Evolutionary conservation across 1,140 invertebrate species (phyloP), one percentile per base, ranked within the genome.

Genomic region (Maconellicoccus hirsutus): DNA sequence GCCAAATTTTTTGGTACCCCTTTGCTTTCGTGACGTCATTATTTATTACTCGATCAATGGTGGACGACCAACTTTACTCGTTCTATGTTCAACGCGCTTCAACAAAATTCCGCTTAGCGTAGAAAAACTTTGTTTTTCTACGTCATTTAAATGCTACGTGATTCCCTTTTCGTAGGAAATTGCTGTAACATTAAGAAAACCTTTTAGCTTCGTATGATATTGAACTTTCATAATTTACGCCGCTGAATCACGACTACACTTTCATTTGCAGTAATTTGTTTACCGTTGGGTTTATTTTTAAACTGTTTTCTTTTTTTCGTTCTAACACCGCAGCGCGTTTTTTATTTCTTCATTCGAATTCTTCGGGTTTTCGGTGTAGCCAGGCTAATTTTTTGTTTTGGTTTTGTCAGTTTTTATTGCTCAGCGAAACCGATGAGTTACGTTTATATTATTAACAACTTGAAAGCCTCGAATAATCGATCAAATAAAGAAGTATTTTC

Each of bases 21-120:
- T 19, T 23, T 66, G 7, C 19, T 8, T 19, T 16, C 61, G 61
- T 66, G 61, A 66, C 61, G 61, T 66, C 61, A 66, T 66, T 66
- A 66, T 66, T 66, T 66, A 19, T 66, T 66, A 16, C 19, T 8
- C 10, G 61, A 66, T 66, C 61, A 66, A 66, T 66, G 61, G 22
- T 66, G 61, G 25, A 66, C 61, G 61, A 66, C 61, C 25, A 66
- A 25, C 19, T 66, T 23, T 25, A 25, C 10, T 12, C 19, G 3
- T 59, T n/a, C 21, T 22, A 6, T 22, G 52, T n/a, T 22, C 22
- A 8, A 2, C 61, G 21, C 61, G 25, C 61, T 23, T 3, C 61
- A 23, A 16, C 21, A 25, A 66, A 66, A 7, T 22, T 59, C 6
- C 52, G 6, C 52, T 6, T 16, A 19, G 21, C 52, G 52, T 22